Evolutionary conservation across 2,888 invertebrate species (phyloP), one percentile per base, ranked within the genome.

Genomic region (Cyclophora punctaria): DNA sequence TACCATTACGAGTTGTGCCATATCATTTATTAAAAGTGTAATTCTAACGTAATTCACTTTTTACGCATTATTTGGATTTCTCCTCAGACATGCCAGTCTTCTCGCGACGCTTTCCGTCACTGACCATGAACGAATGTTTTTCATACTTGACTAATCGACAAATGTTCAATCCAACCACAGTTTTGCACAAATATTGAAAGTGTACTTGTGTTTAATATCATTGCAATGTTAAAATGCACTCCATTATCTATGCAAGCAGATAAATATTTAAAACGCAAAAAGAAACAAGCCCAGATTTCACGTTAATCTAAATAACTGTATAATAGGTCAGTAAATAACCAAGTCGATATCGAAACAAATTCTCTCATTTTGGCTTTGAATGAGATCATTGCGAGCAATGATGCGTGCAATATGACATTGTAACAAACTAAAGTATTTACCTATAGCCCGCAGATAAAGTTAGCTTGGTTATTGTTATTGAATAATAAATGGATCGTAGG

Each of bases 361-460:
- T 60, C 53, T 57, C 55, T 58, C 51, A 58, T 62, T 72, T 72
- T 59, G 65, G 62, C 49, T 60, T 48, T 55, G 52, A 68, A 69
- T 71, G 73, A 71, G 67, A 74, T 74, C 71, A 75, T 60, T 63
- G 53, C 57, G 59, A 66, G 65, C 71, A 74, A 60, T 69, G 69
- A 66, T 70, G 67, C 70, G 68, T 72, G 69, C 74, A 78, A 74
- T 73, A 71, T 79, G 72, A 79, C 78, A 71, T 78, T 80, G 74
- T 71, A 65, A 50, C 59, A 59, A 58, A 58, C 63, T 66, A 57
- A 50, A 48, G 57, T 58, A 66, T 63, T 64, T 67, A 69, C 66
- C 61, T 67, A 60, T 69, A 67, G 67, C 64, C 63, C 62, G 59
- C 59, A 63, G 71, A 74, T 73, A 72, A 67, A 62, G 55, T 57